A percentile compares a stretch with the other conserved stretches of the same genome.
These are phyloP conservation scores for Tyto alba DNA, from an alignment of 2,113 vertebrate genomes.

Conservation along the genomic window DNA sequence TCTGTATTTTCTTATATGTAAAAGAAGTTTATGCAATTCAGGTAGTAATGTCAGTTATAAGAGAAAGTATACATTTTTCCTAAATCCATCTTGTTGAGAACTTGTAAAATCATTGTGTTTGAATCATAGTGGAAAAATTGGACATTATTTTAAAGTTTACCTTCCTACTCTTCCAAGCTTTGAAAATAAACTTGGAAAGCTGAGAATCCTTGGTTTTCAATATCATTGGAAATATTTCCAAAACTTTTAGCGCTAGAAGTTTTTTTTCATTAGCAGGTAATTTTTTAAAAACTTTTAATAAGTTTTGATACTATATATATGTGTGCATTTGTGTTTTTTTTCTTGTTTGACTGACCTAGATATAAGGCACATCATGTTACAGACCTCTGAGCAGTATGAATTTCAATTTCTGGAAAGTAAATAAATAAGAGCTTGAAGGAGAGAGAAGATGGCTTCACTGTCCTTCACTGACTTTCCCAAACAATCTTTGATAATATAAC, in stretches of 20 bases:
- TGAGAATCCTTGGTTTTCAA: not conserved
- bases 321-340: not conserved
- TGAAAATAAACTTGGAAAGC: not conserved
- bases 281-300: not conserved
- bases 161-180: not conserved
- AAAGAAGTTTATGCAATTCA: not conserved
- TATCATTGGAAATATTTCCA: not conserved
- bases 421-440: not conserved
- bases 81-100: not conserved
- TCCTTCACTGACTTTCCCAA: not conserved
- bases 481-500: not conserved
- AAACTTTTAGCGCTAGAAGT: not conserved
- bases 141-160: not conserved
- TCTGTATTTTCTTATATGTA: not conserved
- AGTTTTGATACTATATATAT: not conserved
- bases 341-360: not conserved
- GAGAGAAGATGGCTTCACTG: not conserved
- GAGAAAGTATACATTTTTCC: not conserved
- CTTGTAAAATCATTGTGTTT: not conserved
- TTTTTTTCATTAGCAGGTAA: not conserved
- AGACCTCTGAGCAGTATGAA: not conserved
- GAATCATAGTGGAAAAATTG: not conserved
- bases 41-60: not conserved
- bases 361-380: not conserved
- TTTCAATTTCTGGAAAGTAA: slow-evolving; percentile 14